phyloP scores from a whole-genome alignment of 2,113 vertebrate species.

The Ochotona curzoniae region DNA sequence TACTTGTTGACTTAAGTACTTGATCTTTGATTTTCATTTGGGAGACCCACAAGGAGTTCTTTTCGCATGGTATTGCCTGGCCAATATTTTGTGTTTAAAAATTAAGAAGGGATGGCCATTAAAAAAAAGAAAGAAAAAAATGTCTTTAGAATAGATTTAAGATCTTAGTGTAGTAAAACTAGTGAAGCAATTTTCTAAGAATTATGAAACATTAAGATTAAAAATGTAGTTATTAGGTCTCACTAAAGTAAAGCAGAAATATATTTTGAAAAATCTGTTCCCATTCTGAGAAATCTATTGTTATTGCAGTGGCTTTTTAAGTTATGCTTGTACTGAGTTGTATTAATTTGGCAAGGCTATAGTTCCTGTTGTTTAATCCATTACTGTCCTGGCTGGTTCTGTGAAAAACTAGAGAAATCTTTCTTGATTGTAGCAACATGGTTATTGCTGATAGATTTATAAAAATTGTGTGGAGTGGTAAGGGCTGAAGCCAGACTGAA shows the following conservation, averaged over 20 bases:
- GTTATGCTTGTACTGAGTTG: background rate
- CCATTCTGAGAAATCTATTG: background rate
- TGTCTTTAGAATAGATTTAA: background rate
- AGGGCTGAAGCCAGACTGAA: background rate
- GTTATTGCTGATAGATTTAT: background rate
- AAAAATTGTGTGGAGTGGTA: background rate
- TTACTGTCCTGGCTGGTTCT: background rate
- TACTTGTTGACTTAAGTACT: no score
- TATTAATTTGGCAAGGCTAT: background rate
- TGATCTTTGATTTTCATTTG: no score
- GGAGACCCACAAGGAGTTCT: no score
- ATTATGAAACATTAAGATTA: background rate
- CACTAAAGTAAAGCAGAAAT: background rate
- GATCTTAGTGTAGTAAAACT: background rate
- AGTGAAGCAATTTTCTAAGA: background rate
- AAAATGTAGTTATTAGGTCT: background rate
- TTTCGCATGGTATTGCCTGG: no score
- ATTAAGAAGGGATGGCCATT: background rate
- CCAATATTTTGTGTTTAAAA: constrained; percentile 5
- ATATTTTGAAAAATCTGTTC: background rate
- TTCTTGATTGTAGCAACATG: background rate
- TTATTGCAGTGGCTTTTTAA: background rate
- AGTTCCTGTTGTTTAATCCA: background rate
- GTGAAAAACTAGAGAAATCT: background rate
- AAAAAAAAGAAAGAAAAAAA: constrained; percentile 3